Percentiles rank a stretch among this genome's conserved stretches.
These are phyloP conservation scores for Poecilia picta DNA, from an alignment of 2,797 vertebrate genomes.

Conservation along the genomic window DNA sequence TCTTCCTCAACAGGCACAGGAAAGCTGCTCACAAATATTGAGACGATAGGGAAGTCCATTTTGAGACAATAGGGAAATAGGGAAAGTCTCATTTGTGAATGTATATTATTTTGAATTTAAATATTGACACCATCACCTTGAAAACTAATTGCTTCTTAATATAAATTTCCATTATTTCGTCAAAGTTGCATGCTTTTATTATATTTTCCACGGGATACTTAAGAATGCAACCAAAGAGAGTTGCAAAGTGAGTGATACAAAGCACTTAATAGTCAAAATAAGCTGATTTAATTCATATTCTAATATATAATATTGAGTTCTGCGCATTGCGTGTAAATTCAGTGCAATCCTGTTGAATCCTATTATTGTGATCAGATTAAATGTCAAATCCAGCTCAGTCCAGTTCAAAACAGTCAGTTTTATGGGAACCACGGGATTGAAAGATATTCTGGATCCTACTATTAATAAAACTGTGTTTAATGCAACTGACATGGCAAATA, in stretches of 20 bases:
- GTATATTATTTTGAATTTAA: neutral
- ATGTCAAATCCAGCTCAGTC: neutral
- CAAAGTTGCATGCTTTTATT: neutral
- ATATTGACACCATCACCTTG: neutral
- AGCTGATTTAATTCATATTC: neutral
- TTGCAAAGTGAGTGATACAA: neutral
- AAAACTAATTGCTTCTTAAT: neutral
- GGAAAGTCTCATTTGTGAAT: neutral
- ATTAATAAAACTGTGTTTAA: neutral
- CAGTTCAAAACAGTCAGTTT: neutral
- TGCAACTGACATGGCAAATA: neutral
- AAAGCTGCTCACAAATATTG: neutral
- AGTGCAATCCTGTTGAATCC: neutral
- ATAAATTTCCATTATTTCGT: neutral
- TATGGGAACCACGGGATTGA: neutral
- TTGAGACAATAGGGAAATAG: neutral
- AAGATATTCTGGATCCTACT: neutral
- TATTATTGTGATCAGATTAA: neutral
- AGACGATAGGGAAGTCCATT: neutral
- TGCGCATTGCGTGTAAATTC: neutral
- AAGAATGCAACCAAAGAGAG: neutral
- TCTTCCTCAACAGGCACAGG: neutral
- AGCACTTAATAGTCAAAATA: neutral
- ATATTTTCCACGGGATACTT: neutral
- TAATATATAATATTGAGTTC: neutral